Percentiles rank a stretch among this genome's conserved stretches.
Conservation (phyloP, 1,140 invertebrate genomes). For the Eumaeus atala region DNA sequence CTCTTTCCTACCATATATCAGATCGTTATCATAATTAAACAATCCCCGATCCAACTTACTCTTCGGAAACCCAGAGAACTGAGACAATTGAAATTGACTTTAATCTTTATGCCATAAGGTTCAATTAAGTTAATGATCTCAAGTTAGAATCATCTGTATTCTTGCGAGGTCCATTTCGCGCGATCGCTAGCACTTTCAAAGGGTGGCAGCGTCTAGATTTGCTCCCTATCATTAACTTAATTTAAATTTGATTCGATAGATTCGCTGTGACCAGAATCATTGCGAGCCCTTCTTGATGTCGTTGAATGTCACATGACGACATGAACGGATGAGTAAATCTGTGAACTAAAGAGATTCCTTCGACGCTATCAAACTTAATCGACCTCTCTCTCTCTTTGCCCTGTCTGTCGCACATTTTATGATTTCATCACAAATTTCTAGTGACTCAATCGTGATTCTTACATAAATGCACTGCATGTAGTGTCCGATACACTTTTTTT, state of each 20-base stretch:
- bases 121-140: not conserved
- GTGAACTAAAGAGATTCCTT: too few relatives aligned
- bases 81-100: constrained; percentile 23
- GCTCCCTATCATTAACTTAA: constrained; percentile 46
- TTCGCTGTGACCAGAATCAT: constrained; percentile 9
- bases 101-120: constrained; percentile 12
- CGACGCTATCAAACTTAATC: too few relatives aligned
- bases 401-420: too few relatives aligned
- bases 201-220: constrained; percentile 49
- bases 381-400: too few relatives aligned
- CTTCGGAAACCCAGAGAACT: not conserved
- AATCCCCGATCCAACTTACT: not conserved
- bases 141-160: not conserved
- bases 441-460: too few relatives aligned
- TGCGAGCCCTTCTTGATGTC: too few relatives aligned
- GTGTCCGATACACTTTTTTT: too few relatives aligned
- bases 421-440: too few relatives aligned
- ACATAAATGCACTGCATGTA: too few relatives aligned
- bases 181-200: constrained; percentile 51
- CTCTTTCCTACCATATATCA: constrained; percentile 23
- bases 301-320: too few relatives aligned
- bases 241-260: constrained; percentile 46
- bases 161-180: too few relatives aligned
- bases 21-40: constrained; percentile 30
- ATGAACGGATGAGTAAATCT: constrained; percentile 15